phyloP scores from a whole-genome alignment of 2,888 invertebrate genomes.

The Petrolisthes manimaculis region DNA sequence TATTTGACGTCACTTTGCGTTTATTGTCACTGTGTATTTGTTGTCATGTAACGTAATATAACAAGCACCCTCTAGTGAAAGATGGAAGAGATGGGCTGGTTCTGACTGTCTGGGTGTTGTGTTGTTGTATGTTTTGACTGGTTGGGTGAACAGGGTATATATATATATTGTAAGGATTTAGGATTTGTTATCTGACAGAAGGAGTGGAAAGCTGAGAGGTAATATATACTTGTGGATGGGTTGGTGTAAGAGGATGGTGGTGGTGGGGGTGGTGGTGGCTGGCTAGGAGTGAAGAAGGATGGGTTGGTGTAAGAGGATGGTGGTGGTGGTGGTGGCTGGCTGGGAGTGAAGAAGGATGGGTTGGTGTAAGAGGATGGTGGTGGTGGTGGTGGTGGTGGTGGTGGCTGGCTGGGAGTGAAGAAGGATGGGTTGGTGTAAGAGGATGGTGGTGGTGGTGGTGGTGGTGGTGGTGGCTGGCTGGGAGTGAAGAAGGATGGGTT shows the following conservation, averaged over 20 bases:
- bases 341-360: background rate
- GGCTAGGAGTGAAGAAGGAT: background rate
- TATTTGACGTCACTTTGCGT: no score
- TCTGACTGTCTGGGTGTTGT: no score
- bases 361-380: background rate
- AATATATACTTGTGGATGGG: no score
- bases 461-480: background rate
- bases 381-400: no score
- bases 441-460: background rate
- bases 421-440: background rate
- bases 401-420: background rate
- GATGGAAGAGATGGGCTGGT: background rate
- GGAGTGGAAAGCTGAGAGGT: no score
- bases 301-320: background rate
- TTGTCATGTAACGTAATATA: no score
- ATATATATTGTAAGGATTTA: no score
- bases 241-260: background rate
- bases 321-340: background rate
- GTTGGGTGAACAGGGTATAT: no score
- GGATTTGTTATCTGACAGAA: no score
- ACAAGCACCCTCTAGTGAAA: background rate
- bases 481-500: background rate
- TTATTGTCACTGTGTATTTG: no score
- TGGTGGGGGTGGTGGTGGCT: background rate
- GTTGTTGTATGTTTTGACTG: no score